phyloP scores from a whole-genome alignment of 2,797 vertebrate genomes.

The Spondyliosoma cantharus region DNA sequence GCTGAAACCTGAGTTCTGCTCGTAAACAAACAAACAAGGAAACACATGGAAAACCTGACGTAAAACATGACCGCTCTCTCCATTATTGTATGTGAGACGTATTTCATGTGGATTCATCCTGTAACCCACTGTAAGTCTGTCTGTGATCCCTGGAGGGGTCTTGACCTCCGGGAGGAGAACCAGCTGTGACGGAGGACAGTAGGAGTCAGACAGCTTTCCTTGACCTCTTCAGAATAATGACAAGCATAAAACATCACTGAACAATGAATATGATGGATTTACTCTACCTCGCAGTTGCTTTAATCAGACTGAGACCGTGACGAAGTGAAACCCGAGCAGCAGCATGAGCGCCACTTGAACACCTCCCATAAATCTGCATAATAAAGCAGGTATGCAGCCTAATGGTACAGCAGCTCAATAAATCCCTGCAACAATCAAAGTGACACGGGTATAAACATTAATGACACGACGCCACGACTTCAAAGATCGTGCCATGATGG shows the following conservation, averaged over 20 bases:
- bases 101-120: neutral
- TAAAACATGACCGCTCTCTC: too few species aligned
- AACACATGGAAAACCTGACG: too few species aligned
- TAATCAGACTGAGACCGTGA: slow-evolving; percentile 2
- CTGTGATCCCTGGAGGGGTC: slow-evolving; percentile 2
- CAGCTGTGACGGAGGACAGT: neutral
- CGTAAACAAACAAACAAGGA: neutral
- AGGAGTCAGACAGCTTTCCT: neutral
- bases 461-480: neutral
- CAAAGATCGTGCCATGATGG: slow-evolving; percentile 16
- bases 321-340: slow-evolving; percentile 6
- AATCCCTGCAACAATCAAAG: slow-evolving; percentile 47
- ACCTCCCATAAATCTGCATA: slow-evolving; percentile 54
- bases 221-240: neutral
- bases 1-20: neutral
- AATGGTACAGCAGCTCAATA: neutral
- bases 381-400: slow-evolving; percentile 11
- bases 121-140: neutral
- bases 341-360: slow-evolving; percentile 2
- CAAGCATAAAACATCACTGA: neutral
- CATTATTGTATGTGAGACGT: neutral
- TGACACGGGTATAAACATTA: slow-evolving; percentile 34
- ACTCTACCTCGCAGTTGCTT: neutral
- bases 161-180: neutral
- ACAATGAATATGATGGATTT: slow-evolving; percentile 16